Conservation (phyloP, 2,797 vertebrate species). For the Tympanoctomys barrerae region DNA sequence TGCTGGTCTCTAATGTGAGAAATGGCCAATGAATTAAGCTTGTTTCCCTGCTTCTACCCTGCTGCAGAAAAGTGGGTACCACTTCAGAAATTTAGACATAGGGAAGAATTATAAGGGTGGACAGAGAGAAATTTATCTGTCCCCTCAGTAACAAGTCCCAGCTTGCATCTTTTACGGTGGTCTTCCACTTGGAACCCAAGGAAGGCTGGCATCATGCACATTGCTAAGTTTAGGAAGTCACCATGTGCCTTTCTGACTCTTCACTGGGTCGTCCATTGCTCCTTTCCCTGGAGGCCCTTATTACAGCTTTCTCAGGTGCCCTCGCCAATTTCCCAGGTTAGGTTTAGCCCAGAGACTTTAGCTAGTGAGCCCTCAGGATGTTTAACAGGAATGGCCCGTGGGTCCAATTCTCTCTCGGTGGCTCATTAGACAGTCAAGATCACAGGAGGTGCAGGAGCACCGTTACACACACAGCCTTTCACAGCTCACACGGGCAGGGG, state of each 20-base stretch:
- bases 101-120: not conserved
- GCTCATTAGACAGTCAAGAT: constrained; percentile 83
- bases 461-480: constrained; percentile 84
- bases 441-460: constrained; percentile 76
- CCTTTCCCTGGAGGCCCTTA: not conserved
- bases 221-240: not conserved
- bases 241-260: fast-evolving
- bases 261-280: not conserved
- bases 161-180: not conserved
- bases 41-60: not conserved
- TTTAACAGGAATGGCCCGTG: constrained; percentile 84
- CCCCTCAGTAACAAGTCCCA: not conserved
- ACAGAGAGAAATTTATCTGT: not conserved
- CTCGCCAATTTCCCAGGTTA: not conserved
- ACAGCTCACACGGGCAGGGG: constrained; percentile 87
- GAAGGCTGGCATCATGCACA: not conserved
- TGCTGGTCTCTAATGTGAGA: not conserved
- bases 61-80: not conserved
- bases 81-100: constrained; percentile 35
- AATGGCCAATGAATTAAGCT: not conserved
- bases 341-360: not conserved
- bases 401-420: constrained; percentile 89
- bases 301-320: not conserved
- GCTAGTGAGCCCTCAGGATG: not conserved
- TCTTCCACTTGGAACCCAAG: not conserved